Percentiles rank a stretch among this genome's conserved stretches.
These are phyloP conservation scores for Arvicanthis niloticus DNA, from an alignment of 2,113 vertebrate species.

Conservation along the genomic window DNA sequence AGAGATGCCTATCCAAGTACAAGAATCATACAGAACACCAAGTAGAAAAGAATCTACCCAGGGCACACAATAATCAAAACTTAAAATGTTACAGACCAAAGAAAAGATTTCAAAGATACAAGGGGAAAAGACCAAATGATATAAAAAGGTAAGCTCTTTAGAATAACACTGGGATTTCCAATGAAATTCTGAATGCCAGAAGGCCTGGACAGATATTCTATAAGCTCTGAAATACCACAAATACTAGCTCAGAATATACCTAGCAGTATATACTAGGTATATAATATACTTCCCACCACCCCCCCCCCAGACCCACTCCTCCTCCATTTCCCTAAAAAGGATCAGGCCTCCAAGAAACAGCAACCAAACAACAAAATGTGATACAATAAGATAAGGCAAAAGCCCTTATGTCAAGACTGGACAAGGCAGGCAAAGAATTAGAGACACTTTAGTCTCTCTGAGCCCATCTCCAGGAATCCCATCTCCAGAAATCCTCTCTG, in stretches of 20 bases:
- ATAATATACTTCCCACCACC: too few species aligned
- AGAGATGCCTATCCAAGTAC: background rate
- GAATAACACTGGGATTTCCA: background rate
- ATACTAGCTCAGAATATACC: background rate
- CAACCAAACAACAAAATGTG: too few species aligned
- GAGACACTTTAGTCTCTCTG: background rate
- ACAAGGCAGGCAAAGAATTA: background rate
- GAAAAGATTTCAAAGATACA: background rate
- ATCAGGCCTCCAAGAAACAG: too few species aligned
- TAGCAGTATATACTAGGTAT: too few species aligned
- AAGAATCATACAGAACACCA: background rate
- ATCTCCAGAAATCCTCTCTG: too few species aligned
- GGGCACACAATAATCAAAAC: background rate
- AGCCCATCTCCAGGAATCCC: background rate
- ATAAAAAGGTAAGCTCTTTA: background rate
- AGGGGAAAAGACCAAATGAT: background rate
- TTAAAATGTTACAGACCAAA: background rate
- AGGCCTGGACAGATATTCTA: background rate
- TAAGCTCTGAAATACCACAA: background rate
- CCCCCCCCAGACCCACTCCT: too few species aligned
- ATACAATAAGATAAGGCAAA: background rate
- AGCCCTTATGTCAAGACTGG: background rate
- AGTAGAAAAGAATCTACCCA: background rate
- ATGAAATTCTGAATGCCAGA: background rate
- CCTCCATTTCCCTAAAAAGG: too few species aligned